Evolutionary conservation across 2,113 vertebrate genomes (phyloP).

Genomic region (Calyptommatus sinebrachiatus): DNA sequence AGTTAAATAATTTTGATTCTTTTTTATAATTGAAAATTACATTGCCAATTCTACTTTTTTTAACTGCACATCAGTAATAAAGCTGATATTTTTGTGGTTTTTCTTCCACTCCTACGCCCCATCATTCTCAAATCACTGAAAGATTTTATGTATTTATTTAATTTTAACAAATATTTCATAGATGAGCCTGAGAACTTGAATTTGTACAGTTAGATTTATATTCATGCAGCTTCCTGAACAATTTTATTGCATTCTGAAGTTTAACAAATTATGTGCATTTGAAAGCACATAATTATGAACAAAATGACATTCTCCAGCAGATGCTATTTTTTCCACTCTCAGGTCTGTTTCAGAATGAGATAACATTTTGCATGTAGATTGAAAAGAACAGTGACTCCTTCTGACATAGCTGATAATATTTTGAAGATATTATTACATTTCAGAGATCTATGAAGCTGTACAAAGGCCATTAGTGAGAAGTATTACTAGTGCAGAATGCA

Average conservation of each 20-base stretch:
- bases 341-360: neutral
- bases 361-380: neutral
- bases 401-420: neutral
- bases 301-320: neutral
- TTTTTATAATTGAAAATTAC: conserved; percentile 10
- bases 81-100: conserved; percentile 1
- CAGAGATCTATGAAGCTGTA: conserved; percentile 3
- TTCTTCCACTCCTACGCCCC: neutral
- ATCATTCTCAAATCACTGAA: neutral
- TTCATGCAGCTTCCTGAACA: neutral
- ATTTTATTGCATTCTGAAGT: neutral
- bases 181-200: neutral
- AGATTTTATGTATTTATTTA: neutral
- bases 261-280: neutral
- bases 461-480: neutral
- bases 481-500: neutral
- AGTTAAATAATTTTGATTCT: conserved; percentile 1
- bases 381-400: neutral
- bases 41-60: conserved; percentile 1
- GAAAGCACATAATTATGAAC: neutral
- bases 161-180: neutral
- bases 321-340: neutral
- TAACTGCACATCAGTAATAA: conserved; percentile 3
- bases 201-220: neutral
- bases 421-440: neutral